phyloP scores from a whole-genome alignment of 1,140 invertebrate genomes.

The Eurytemora carolleeae region DNA sequence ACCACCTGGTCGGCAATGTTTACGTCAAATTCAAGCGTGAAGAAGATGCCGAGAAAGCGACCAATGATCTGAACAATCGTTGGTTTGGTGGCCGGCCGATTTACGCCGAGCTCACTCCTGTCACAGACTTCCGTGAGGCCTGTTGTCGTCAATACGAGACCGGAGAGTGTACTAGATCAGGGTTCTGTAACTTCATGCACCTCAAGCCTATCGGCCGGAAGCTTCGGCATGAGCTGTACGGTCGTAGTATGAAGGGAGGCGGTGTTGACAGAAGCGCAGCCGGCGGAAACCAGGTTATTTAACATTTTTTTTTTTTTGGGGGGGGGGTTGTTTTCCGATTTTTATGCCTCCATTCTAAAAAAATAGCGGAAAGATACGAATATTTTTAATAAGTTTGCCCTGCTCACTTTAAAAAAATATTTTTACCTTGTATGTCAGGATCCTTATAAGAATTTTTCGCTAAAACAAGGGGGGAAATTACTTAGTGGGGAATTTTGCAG shows the following conservation, averaged over 20 bases:
- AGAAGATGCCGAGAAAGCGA: constrained; percentile 92
- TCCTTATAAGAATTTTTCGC: too few relatives aligned
- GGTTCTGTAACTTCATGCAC: constrained; percentile 99
- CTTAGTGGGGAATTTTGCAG: too few relatives aligned
- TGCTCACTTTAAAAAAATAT: too few relatives aligned
- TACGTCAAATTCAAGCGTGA: constrained; percentile 97
- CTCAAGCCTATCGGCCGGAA: constrained; percentile 91
- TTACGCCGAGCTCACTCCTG: constrained; percentile 90
- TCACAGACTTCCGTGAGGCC: constrained; percentile 95
- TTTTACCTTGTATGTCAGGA: too few relatives aligned
- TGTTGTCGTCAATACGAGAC: constrained; percentile 98
- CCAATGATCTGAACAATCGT: constrained; percentile 86
- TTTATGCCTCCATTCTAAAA: too few relatives aligned
- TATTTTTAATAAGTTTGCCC: too few relatives aligned
- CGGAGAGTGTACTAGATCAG: constrained; percentile 55
- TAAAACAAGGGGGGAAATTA: too few relatives aligned
- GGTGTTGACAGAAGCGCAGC: too few relatives aligned
- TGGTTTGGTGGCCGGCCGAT: constrained; percentile 97
- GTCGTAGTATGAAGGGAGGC: constrained; percentile 27
- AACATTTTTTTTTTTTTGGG: too few relatives aligned
- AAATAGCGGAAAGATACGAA: too few relatives aligned
- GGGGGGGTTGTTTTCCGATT: too few relatives aligned
- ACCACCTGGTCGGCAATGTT: constrained; percentile 93
- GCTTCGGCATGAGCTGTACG: constrained; percentile 56
- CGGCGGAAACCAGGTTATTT: too few relatives aligned